Evolutionary conservation across 2,888 invertebrate species (phyloP), one percentile per base, ranked within the genome.

Genomic region (Spisula solida): DNA sequence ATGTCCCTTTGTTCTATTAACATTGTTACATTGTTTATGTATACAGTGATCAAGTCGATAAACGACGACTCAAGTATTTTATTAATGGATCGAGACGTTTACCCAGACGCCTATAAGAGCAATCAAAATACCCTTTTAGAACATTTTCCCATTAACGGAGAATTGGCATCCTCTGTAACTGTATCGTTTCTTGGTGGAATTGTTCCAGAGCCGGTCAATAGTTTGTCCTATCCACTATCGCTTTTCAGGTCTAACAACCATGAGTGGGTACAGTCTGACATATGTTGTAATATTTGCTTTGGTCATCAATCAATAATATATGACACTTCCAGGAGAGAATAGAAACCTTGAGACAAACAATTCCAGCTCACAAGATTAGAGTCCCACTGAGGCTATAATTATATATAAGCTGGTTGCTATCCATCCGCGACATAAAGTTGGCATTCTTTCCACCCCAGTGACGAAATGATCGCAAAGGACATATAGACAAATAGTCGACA

Each of bases 281-380:
- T 75, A 75, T 75, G 75, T 14, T 31, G 75, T 75, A 75, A 75
- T 75, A 75, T 75, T 75, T 75, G 16, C 31, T 31, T 31, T 75
- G 34, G 29, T 14, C 31, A 75, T 75, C 31, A 25, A 75, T 31
- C 34, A 75, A 25, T 20, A 20, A 25, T n/a, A 2, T 60, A n/a
- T n/a, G 75, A 75, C 34, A 75, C 31, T 75, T 75, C 34, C 16
- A 31, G 29, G 75, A 75, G 14, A 31, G 29, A 14, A 34, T 20
- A 34, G 31, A 34, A 75, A 31, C 31, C 6, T n/a, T 31, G 75
- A 75, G 75, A 75, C 75, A 31, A 34, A 31, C 4, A 41, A 31
- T 14, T 5, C n/a, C 5, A 25, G 60, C 60, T 66, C 60, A 66
- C 1, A 66, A n/a, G 60, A 66, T 66, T 25, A 66, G 8, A 6